Evolutionary conservation across 1,140 invertebrate species (phyloP), one percentile per base, ranked within the genome.

Genomic region (Bombus pascuorum): DNA sequence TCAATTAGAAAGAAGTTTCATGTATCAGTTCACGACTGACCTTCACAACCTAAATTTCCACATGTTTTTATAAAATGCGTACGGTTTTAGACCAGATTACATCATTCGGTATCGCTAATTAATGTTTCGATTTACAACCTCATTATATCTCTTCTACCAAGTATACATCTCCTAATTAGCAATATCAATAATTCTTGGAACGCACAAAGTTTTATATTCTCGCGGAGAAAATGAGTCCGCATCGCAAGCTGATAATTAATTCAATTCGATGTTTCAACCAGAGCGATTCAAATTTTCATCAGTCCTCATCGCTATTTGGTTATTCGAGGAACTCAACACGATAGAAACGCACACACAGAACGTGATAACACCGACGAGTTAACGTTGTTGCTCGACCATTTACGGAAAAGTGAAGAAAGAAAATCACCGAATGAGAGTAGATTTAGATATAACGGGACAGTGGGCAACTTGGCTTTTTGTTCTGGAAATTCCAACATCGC

Each of bases 401-500:
- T 78, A n/a, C 5, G 28, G 34, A 18, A n/a, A 70, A 39, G 8
- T 18, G 65, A 39, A 15, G 53, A 47, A 68, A 37, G 34, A 66
- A 37, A 39, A 62, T 42, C 47, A 68, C 66, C 34, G 75, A 57
- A 70, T 15, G 6, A 10, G 18, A 13, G 53, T 13, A 74, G 47
- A 53, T 53, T 22, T 53, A 57, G 75, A 79, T 84, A 53, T 79
- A 79, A 79, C 75, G 13, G 32, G 25, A 34, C 44, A 37, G 47
- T 44, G 53, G 37, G 71, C 77, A 88, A 88, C 75, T 79, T 81
- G 77, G 44, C 81, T 89, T 70, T 87, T 88, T 82, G 79, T 86
- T 37, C 75, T 70, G 79, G 65, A 86, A 88, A 89, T 88, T 73
- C 59, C 59, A 78, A 18, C 47, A 53, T 22, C 47, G 18, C 76